Evolutionary conservation across 1,140 invertebrate species (phyloP), one percentile per base, ranked within the genome.

Genomic region (Metaphire vulgaris): DNA sequence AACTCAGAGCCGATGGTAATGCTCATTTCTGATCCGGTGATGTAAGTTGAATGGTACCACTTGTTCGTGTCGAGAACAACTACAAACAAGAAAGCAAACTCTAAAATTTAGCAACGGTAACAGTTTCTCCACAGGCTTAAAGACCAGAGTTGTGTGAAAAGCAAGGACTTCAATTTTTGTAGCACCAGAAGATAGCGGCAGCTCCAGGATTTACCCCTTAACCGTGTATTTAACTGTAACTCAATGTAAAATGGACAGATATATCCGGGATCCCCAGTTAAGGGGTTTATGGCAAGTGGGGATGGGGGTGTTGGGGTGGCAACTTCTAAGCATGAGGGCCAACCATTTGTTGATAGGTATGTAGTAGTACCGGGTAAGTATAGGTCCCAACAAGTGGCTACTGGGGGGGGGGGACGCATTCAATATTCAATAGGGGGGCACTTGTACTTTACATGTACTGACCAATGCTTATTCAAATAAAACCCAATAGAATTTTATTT

Each of bases 1-100:
- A 93, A 98, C 86, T 98, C 96, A 0, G 95, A 93, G 30, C 96
- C 95, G 81, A 98, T 97, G 0, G 94, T 95, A 75, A 97, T 94
- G 86, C 95, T 97, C 78, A 97, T 91, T 77, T 93, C 92, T 33
- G 92, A 89, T 0, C 93, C 92, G 31, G 94, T 88, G 74, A 96
- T 93, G 79, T 89, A 86, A 0, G 96, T 98, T 82, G 92, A 90
- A 87, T 98, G 96, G 83, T 94, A 97, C 95, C 96, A 98, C 76
- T 91, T 90, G 84, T 97, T 96, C 0, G 95, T 97, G 85, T 98
- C 94, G 78, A 97, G 69, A 21, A 86, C 85, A 81, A 87, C 85
- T 85, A 81, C 70, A 83, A 82, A 74, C 76, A 77, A 78, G 74
- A 78, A 72, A 69, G 85, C 67, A 94, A 90, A 89, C 95, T 92